A percentile compares a stretch with the other conserved stretches of the same genome.
phyloP scores from a whole-genome alignment of 2,797 vertebrate species.

The Botia almorhae region DNA sequence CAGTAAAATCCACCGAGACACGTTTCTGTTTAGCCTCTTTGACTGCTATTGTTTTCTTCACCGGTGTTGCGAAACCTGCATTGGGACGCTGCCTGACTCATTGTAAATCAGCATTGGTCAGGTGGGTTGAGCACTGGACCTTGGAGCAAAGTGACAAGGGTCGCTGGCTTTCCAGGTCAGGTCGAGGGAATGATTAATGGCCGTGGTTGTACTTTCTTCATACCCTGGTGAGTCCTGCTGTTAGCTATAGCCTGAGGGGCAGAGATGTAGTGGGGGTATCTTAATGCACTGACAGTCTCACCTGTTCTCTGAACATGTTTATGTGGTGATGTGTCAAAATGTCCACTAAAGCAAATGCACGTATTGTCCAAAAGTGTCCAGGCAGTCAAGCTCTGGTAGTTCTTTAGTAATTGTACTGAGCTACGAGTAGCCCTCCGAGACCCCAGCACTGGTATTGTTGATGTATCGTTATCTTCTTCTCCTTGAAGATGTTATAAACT shows the following conservation, averaged over 20 bases:
- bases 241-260: conserved; percentile 46
- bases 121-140: conserved; percentile 49
- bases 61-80: background rate
- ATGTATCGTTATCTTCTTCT: background rate
- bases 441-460: background rate
- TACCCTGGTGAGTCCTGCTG: conserved; percentile 40
- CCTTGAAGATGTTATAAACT: background rate
- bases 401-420: background rate
- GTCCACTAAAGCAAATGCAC: background rate
- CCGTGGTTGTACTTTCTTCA: conserved; percentile 18
- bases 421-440: background rate
- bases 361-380: background rate
- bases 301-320: conserved; percentile 7
- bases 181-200: conserved; percentile 63
- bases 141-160: conserved; percentile 37
- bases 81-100: background rate
- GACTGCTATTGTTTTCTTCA: conserved; percentile 41
- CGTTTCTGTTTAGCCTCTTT: background rate
- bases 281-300: conserved; percentile 30
- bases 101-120: conserved; percentile 35
- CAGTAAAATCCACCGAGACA: background rate
- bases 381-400: background rate
- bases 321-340: conserved; percentile 24
- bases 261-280: conserved; percentile 34
- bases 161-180: conserved; percentile 49